Base-by-base conservation (phyloP, 2,888 invertebrate genomes). In the Acanthosepion pharaonis region DNA sequence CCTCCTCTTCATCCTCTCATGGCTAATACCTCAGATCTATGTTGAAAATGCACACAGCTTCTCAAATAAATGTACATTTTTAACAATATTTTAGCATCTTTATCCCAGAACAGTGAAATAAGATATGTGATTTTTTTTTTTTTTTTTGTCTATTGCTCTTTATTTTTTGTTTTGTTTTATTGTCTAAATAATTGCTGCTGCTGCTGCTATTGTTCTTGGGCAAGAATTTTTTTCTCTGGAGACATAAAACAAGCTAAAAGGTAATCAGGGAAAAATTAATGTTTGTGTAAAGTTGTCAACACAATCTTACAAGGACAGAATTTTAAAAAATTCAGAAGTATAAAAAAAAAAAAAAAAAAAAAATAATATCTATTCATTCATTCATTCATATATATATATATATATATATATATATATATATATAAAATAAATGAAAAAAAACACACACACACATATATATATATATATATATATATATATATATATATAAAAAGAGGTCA, bases 401-500 rank as follows among this genome's bases (percentile, higher is more conserved):
- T 78, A 78, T n/a, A 78, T 78, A 78, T 78, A 78, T 78, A 78
- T 78, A 78, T 78, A 78, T 78, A 78, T 78, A 78, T 78, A 78
- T 78, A 42, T 42, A 2, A 42, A 42, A 42, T 42, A 2, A 42
- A 42, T 42, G 42, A 42, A 42, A 42, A 42, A 42, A 42, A 42
- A 42, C 0, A 42, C 42, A 42, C 2, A n/a, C n/a, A n/a, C n/a
- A n/a, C n/a, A n/a, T n/a, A n/a, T n/a, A n/a, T 42, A 42, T 42
- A 78, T 78, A 78, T 78, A 78, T 78, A 78, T 78, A n/a, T 78
- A n/a, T 78, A 78, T 78, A n/a, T 78, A n/a, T 78, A 78, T 78
- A 42, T 20, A 23, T 59, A 23, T 59, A 23, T 20, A 23, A 6
- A 6, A 23, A 6, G 20, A 6, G 20, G 4, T 59, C 59, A 59